Conservation (phyloP, 2,888 invertebrate genomes). For the Erpobdella octoculata region DNA sequence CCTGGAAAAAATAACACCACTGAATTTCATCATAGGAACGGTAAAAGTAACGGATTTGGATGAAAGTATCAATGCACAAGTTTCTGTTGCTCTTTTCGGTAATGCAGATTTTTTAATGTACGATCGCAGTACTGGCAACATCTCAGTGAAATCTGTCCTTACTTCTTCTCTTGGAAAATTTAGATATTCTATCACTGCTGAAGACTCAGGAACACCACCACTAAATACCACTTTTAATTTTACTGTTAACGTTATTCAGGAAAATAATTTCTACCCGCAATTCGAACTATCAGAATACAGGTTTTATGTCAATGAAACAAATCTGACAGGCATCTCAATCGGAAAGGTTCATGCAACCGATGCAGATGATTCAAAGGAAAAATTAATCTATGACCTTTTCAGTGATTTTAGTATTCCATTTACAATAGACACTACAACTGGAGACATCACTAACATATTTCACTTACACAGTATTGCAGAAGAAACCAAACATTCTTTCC, state of each 20-base stretch:
- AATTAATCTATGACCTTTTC: neutral
- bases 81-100: conserved; percentile 13
- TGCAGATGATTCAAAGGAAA: conserved; percentile 17
- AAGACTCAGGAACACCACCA: conserved; percentile 22
- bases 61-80: conserved; percentile 16
- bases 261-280: conserved; percentile 18
- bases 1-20: conserved; percentile 20
- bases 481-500: conserved; percentile 2
- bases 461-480: neutral
- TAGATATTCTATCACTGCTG: conserved; percentile 4
- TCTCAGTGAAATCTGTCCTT: conserved; percentile 12
- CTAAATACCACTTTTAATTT: conserved; percentile 2
- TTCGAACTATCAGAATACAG: conserved; percentile 14
- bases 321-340: neutral
- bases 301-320: conserved; percentile 15
- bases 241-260: conserved; percentile 9
- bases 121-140: neutral
- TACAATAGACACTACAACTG: conserved; percentile 15
- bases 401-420: conserved; percentile 9
- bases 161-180: neutral
- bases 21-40: conserved; percentile 8
- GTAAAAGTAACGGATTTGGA: conserved; percentile 22
- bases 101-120: conserved; percentile 1
- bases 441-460: conserved; percentile 5
- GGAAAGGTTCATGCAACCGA: conserved; percentile 16